A percentile compares a stretch with the other conserved stretches of the same genome.
These are phyloP conservation scores for Paraescarpia echinospica DNA, from an alignment of 1,140 invertebrate genomes.

Conservation along the genomic window DNA sequence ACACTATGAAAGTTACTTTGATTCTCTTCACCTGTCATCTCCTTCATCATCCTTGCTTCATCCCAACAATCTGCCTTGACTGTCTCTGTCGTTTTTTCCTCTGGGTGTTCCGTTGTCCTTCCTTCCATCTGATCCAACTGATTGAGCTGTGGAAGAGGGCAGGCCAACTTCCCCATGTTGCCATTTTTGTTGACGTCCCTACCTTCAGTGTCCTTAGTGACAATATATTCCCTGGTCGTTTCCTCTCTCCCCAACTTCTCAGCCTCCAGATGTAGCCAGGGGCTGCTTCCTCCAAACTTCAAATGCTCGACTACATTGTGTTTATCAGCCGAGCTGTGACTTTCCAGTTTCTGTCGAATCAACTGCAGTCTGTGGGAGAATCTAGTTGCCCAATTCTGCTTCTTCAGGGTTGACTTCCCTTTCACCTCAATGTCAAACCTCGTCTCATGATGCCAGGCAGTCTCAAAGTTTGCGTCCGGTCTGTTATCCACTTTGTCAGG, in stretches of 20 bases:
- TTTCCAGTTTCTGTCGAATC: conserved; percentile 15
- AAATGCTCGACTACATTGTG: background rate
- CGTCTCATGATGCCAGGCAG: background rate
- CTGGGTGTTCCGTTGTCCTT: background rate
- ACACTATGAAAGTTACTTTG: background rate
- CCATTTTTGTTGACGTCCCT: background rate
- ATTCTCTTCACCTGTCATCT: background rate
- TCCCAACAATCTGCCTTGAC: no score
- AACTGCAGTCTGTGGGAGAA: background rate
- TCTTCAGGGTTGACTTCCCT: background rate
- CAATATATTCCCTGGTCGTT: background rate
- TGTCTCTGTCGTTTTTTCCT: background rate
- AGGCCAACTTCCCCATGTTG: background rate
- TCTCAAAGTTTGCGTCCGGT: background rate
- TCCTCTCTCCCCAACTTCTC: no score
- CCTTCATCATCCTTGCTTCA: background rate
- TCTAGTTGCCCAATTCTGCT: conserved; percentile 13
- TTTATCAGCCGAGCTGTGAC: background rate
- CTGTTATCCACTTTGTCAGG: background rate
- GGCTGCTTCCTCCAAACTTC: background rate
- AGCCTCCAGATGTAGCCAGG: background rate
- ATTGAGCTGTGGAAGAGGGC: no score
- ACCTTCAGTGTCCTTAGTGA: background rate
- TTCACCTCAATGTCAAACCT: background rate
- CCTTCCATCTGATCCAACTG: background rate